Evolutionary conservation across 2,888 invertebrate species (phyloP).

Genomic region (Andrena marginata): DNA sequence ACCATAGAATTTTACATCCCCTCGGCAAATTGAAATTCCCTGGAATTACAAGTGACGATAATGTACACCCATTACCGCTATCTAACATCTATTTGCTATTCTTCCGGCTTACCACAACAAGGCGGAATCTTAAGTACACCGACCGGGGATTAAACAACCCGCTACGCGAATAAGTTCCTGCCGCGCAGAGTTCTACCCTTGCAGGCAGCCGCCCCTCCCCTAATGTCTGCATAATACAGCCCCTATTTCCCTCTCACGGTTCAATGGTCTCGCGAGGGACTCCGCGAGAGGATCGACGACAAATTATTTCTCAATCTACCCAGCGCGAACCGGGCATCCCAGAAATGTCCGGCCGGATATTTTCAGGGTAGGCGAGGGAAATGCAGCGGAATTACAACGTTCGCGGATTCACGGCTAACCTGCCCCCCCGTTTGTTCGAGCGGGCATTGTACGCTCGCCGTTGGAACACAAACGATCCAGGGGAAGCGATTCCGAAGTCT

Average conservation of each 20-base stretch:
- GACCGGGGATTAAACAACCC: not conserved
- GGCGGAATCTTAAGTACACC: not conserved
- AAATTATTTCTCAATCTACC: conserved; percentile 4
- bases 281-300: not conserved
- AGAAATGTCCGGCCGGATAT: not conserved
- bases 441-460: conserved; percentile 29
- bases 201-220: not conserved
- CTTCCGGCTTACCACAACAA: conserved; percentile 6
- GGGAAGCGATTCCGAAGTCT: conserved; percentile 44
- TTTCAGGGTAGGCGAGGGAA: not conserved
- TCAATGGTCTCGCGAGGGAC: not conserved
- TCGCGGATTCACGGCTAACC: conserved; percentile 46
- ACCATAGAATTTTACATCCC: not conserved
- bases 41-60: conserved; percentile 1
- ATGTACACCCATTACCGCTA: not conserved
- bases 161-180: not conserved
- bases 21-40: not conserved
- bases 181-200: conserved; percentile 1
- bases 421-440: conserved; percentile 34
- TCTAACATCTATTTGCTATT: conserved; percentile 6
- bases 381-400: conserved; percentile 26
- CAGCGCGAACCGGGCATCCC: not conserved
- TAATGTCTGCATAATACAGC: conserved; percentile 3
- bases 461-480: conserved; percentile 63
- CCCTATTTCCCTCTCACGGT: not conserved